Base-by-base conservation (phyloP, 1,140 invertebrate genomes). In the Cataglyphis hispanica region DNA sequence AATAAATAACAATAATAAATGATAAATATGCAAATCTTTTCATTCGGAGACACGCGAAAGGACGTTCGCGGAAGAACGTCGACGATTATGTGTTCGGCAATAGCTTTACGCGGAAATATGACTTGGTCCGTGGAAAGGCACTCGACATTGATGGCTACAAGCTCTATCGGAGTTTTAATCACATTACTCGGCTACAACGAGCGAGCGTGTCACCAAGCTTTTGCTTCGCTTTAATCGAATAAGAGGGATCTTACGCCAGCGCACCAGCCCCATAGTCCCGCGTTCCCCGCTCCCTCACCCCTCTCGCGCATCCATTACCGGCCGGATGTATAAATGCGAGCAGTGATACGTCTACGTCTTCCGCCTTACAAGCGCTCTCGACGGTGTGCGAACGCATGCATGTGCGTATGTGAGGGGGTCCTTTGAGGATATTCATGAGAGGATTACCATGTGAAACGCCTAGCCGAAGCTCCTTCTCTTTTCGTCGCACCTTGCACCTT, bases 341-440 rank as follows among this genome's bases (percentile, higher is more conserved):
- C 67, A 84, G 86, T 85, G 87, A 85, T 88, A 85, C 58, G 80
- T 85, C 72, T 56, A 43, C 61, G 56, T 86, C 80, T 72, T 85
- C 56, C 67, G 53, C 67, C 67, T 83, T 83, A 46, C 67, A 60
- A 40, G 25, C 31, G 25, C 31, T n/a, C 43, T 70, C 83, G 61
- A 67, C 58, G 75, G 22, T 67, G 56, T 31, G 58, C 43, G 64
- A 70, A 84, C 80, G 53, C 66, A 34, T 58, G 74, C 67, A 76
- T 46, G 63, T 70, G 67, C 25, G 60, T 43, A 53, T 40, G 58
- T 16, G 69, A 6, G 56, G 66, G 64, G 70, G 86, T 91, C 86
- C 88, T 91, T 91, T 91, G 88, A 91, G 87, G 88, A 87, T 91
- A 91, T 91, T 91, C 90, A 91, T 91, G 91, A 91, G 86, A 77